A percentile compares a stretch with the other conserved stretches of the same genome.
Conservation (phyloP, 2,888 invertebrate species). For the Argyresthia albistria region DNA sequence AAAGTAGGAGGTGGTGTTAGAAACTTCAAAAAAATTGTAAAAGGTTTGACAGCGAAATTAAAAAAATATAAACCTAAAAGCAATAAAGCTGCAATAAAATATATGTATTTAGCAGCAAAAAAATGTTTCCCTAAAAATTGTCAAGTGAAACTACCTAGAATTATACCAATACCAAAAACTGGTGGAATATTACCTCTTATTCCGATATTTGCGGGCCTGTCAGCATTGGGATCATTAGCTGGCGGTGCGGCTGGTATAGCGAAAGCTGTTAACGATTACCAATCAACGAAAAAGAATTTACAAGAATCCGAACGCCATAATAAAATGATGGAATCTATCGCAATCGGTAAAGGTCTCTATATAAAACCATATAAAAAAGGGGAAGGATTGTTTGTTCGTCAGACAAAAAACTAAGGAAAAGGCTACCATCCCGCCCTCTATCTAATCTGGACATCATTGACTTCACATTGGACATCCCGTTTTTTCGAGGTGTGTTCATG, state of each 20-base stretch:
- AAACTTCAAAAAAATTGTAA: not conserved
- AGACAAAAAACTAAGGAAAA: constrained; percentile 9
- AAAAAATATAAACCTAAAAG: constrained; percentile 13
- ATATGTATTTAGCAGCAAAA: constrained; percentile 11
- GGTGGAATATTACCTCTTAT: constrained; percentile 30
- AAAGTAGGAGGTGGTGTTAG: constrained; percentile 7
- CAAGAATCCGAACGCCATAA: constrained; percentile 3
- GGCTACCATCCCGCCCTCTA: constrained; percentile 8
- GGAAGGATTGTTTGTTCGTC: constrained; percentile 2
- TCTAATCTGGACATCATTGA: constrained; percentile 9
- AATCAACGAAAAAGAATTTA: constrained; percentile 20
- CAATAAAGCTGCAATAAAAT: constrained; percentile 11
- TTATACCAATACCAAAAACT: constrained; percentile 28
- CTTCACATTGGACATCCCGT: constrained; percentile 8
- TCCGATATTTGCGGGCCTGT: constrained; percentile 30
- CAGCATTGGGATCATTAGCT: constrained; percentile 27
- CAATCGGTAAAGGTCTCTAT: constrained; percentile 24
- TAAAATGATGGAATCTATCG: constrained; percentile 31
- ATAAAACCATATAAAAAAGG: constrained; percentile 8
- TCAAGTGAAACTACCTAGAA: constrained; percentile 15
- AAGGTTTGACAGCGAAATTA: constrained; percentile 7
- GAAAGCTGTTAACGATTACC: constrained; percentile 24
- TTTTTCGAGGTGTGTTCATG: constrained; percentile 15
- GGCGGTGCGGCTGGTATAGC: constrained; percentile 31
- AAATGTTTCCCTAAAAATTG: constrained; percentile 14